phyloP scores from a whole-genome alignment of 1,140 invertebrate genomes.

The Trachymyrmex cornetzi region DNA sequence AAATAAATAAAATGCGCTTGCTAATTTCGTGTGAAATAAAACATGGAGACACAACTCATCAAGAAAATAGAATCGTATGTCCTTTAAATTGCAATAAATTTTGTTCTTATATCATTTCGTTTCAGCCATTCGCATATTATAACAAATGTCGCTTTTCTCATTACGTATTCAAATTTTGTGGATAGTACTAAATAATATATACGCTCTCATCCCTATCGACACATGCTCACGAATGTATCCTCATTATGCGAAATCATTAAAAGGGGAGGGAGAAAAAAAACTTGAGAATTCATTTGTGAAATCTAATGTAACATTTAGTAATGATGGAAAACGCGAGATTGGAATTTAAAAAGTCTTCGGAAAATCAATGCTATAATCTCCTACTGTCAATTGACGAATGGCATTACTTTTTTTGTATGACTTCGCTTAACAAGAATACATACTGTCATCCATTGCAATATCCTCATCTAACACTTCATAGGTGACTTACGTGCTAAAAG shows the following conservation, averaged over 20 bases:
- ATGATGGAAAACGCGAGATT: conserved; percentile 1
- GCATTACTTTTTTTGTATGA: conserved; percentile 9
- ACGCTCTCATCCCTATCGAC: conserved; percentile 15
- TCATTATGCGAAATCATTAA: conserved; percentile 3
- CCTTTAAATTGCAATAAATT: conserved; percentile 27
- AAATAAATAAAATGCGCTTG: not conserved
- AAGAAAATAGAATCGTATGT: conserved; percentile 25
- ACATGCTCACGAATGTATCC: conserved; percentile 33
- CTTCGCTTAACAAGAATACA: conserved; percentile 47
- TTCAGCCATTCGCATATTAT: conserved; percentile 8
- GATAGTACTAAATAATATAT: conserved; percentile 50
- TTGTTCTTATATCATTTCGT: not conserved
- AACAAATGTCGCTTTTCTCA: conserved; percentile 38
- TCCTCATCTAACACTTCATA: conserved; percentile 56
- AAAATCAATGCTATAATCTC: not conserved
- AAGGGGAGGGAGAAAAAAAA: not conserved
- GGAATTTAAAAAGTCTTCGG: not conserved
- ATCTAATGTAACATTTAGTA: not conserved
- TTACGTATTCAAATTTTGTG: conserved; percentile 66
- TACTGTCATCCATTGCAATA: conserved; percentile 14
- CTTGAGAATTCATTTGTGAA: not conserved
- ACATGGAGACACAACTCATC: not conserved
- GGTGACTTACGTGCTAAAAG: conserved; percentile 63
- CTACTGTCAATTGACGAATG: not conserved
- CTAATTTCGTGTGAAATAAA: not conserved